These are phyloP conservation scores for Gadopsis bispinosus DNA, from an alignment of 2,797 vertebrate species.

Conservation along the genomic window DNA sequence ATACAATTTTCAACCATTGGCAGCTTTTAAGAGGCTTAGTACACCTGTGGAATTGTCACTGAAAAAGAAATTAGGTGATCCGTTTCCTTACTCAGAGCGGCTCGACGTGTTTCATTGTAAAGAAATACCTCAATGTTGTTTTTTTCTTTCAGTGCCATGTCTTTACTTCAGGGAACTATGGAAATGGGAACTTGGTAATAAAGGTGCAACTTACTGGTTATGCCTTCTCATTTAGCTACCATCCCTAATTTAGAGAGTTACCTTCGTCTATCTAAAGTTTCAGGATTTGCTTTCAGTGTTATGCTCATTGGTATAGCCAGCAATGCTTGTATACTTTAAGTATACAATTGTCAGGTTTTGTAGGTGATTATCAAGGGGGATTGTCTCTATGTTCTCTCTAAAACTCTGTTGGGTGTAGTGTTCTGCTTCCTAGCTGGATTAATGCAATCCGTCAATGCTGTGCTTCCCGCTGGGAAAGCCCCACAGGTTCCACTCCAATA, in stretches of 20 bases:
- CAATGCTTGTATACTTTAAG: slow-evolving; percentile 1
- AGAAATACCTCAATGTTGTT: background rate
- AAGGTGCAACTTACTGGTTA: background rate
- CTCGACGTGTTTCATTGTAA: background rate
- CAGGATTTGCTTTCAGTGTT: background rate
- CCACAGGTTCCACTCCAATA: slow-evolving; percentile 63
- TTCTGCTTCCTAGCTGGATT: slow-evolving; percentile 69
- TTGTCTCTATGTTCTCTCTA: slow-evolving; percentile 45
- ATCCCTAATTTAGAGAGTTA: background rate
- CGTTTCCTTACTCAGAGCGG: background rate
- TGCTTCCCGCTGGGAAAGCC: slow-evolving; percentile 66
- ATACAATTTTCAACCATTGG: background rate
- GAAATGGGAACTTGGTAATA: background rate
- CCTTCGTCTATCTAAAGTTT: background rate
- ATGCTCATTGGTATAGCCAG: background rate
- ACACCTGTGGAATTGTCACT: slow-evolving; percentile 1
- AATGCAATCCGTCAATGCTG: slow-evolving; percentile 69
- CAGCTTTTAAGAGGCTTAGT: slow-evolving; percentile 1
- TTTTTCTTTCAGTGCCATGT: background rate
- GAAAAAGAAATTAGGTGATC: background rate
- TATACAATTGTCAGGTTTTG: slow-evolving; percentile 10
- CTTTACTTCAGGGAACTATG: background rate
- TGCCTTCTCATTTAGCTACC: background rate
- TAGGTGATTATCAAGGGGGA: slow-evolving; percentile 24
- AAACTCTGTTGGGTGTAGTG: slow-evolving; percentile 42